phyloP scores from a whole-genome alignment of 2,888 invertebrate genomes.

The Drosophila subquinaria region DNA sequence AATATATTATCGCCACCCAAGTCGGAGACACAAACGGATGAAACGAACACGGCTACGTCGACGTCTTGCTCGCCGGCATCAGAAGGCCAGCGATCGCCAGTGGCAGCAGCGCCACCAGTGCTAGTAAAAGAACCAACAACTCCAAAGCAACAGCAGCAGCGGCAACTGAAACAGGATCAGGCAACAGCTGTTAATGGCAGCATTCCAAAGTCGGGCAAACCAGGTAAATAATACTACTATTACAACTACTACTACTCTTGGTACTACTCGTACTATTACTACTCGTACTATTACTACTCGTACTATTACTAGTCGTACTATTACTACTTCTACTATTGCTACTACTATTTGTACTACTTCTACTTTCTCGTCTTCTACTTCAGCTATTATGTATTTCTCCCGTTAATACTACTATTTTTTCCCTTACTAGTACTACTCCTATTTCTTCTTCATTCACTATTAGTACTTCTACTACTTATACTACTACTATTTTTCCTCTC shows the following conservation, averaged over 20 bases:
- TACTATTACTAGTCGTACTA: too few species aligned
- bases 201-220: slow-evolving; percentile 85
- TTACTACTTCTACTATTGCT: background rate
- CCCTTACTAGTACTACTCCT: too few species aligned
- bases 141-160: slow-evolving; percentile 33
- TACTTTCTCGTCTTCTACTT: background rate
- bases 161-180: slow-evolving; percentile 21
- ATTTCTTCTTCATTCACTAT: too few species aligned
- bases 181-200: slow-evolving; percentile 82
- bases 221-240: slow-evolving; percentile 31
- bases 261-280: too few species aligned
- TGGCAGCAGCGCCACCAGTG: slow-evolving; percentile 20
- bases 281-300: too few species aligned
- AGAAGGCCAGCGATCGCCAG: slow-evolving; percentile 80
- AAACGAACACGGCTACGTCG: slow-evolving; percentile 83
- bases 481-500: background rate
- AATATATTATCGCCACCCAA: slow-evolving; percentile 83
- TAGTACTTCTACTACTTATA: too few species aligned
- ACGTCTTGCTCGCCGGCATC: slow-evolving; percentile 83
- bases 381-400: background rate
- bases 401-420: background rate
- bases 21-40: slow-evolving; percentile 84
- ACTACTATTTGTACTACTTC: background rate
- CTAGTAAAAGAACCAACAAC: slow-evolving; percentile 24
- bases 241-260: too few species aligned